Base-by-base conservation (phyloP, 1,140 invertebrate genomes). In the Cotesia glomerata region DNA sequence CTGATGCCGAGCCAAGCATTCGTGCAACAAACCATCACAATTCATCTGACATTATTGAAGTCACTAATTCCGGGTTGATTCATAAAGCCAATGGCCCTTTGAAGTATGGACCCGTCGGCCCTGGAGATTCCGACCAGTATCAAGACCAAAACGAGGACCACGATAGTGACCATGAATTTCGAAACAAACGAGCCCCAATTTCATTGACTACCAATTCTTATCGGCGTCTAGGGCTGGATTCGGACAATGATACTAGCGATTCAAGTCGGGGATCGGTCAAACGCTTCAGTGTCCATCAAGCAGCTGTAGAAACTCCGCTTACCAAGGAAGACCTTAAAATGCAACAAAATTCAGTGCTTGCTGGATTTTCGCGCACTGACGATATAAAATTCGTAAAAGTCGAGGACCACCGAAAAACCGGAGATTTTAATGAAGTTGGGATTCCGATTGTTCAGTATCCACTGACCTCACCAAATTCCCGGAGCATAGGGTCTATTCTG, bases 401-500 rank as follows among this genome's bases (percentile, higher is more conserved):
- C 16, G 52, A 68, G 18, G n/a, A 18, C 5, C 34, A 35, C 35
- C 14, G 11, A 8, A 36, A 36, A 32, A 59, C 69, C 34, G 86
- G 85, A 0, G 79, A 87, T 62, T 87, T 87, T 34, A 87, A 87
- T 61, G 84, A 87, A 78, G 63, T 87, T 64, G 86, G 86, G 11
- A 85, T 87, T 72, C 86, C 86, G 4, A 74, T 84, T 45, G 61
- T 83, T 0, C 70, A 82, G 70, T 66, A 72, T 65, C 16, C 52
- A 5, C n/a, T 66, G 9, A 26, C 51, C 39, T 63, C 54, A 58
- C 1, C 52, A 63, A 65, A 54, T 54, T 63, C 66, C 39, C n/a
- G 39, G 56, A 71, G 63, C 54, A 14, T 77, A 5, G 72, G 67
- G 2, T 75, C 59, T 2, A 72, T 77, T 49, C 61, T 71, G 8